Evolutionary conservation across 1,140 invertebrate species (phyloP).

Genomic region (Orussus abietinus): DNA sequence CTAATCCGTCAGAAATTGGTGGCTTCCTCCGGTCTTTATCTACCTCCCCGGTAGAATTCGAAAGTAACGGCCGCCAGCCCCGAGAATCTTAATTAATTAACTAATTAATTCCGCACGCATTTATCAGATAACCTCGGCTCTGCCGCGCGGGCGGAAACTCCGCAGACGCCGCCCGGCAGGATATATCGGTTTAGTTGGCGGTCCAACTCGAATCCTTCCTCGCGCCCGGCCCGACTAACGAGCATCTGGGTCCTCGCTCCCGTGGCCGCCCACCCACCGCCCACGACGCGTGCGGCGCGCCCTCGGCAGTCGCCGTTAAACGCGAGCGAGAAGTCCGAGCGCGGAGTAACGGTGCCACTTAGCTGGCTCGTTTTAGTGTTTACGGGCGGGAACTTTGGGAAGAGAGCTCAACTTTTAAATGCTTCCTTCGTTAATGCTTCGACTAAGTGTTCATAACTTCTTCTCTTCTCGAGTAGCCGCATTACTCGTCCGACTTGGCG

Average conservation of each 20-base stretch:
- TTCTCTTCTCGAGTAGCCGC: constrained; percentile 9
- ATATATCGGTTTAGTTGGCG: constrained; percentile 43
- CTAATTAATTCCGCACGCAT: constrained; percentile 42
- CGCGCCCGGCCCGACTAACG: constrained; percentile 26
- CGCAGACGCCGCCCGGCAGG: constrained; percentile 25
- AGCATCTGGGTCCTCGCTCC: constrained; percentile 30
- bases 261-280: neutral
- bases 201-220: constrained; percentile 33
- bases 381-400: constrained; percentile 14
- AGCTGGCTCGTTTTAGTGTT: constrained; percentile 11
- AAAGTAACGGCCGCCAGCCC: too few species aligned
- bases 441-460: constrained; percentile 12
- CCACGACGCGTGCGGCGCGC: too few species aligned
- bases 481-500: neutral
- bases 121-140: constrained; percentile 38
- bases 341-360: constrained; percentile 13
- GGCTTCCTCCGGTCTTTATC: too few species aligned
- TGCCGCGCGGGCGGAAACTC: constrained; percentile 26
- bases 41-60: too few species aligned
- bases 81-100: constrained; percentile 42
- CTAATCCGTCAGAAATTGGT: too few species aligned
- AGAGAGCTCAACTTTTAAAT: constrained; percentile 15
- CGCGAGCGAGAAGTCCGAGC: too few species aligned
- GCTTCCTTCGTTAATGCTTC: constrained; percentile 15
- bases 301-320: too few species aligned